Evolutionary conservation across 2,888 invertebrate genomes (phyloP), one percentile per base, ranked within the genome.

Genomic region (Miltochrista miniata): DNA sequence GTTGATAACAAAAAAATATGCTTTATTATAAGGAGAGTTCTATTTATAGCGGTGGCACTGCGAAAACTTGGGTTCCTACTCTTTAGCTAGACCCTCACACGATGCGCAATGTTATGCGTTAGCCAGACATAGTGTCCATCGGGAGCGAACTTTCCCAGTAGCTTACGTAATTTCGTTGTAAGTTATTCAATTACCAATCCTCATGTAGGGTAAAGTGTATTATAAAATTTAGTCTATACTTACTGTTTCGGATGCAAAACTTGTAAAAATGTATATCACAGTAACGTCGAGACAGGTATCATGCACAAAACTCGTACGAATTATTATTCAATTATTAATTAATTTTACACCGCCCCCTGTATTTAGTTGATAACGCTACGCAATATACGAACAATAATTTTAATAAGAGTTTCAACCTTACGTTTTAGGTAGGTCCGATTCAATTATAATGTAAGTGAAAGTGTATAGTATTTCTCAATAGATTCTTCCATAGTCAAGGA

Each of bases 391-490:
- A 89, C 88, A 88, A 88, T 89, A 85, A 81, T 79, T 66, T 71
- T 67, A 64, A 53, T 74, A 66, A 74, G 76, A 62, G 70, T 73
- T 78, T 78, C 77, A 77, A 61, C 71, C 72, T 80, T 83, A 77
- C 69, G 81, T 87, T 80, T 81, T 90, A 91, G 90, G 85, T 90
- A 90, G 90, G 89, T 78, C 83, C 77, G 81, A 89, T 89, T 86
- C 87, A 89, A 88, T 89, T 87, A 81, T 87, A 76, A 72, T 76
- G 64, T 90, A 91, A 90, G 90, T 83, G 80, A 87, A 88, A 89
- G 74, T 90, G 89, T 89, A 89, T 85, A 89, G 83, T 87, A 83
- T 81, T 76, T 79, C 80, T 78, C 80, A 82, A 82, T 84, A 85
- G 82, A 77, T 79, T 78, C 76, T 85, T 82, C 83, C 82, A 79